A percentile compares a stretch with the other conserved stretches of the same genome.
Evolutionary conservation across 2,888 invertebrate species (phyloP).

Genomic region (Strigamia maritima): DNA sequence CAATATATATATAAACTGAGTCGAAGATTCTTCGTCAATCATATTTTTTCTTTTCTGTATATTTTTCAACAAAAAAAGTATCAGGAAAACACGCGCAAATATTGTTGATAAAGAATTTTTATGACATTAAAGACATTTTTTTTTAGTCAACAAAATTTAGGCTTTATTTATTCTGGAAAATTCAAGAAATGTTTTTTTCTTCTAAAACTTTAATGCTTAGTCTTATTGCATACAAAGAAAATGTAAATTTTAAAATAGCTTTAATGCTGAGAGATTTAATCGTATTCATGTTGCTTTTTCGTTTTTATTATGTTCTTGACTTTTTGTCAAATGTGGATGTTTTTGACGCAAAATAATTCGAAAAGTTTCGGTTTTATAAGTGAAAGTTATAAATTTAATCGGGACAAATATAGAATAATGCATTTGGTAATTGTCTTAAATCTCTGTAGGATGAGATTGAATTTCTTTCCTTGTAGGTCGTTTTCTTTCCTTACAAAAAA

Average conservation of each 20-base stretch:
- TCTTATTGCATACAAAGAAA: too few species aligned
- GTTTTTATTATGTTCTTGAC: too few species aligned
- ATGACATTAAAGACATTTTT: neutral
- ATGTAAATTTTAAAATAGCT: too few species aligned
- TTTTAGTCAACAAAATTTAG: neutral
- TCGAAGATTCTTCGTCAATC: conserved; percentile 13
- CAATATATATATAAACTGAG: neutral
- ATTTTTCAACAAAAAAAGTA: neutral
- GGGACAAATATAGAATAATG: neutral
- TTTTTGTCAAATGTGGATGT: too few species aligned
- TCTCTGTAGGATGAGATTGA: neutral
- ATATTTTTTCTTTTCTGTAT: neutral
- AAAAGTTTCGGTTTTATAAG: too few species aligned
- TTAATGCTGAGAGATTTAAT: too few species aligned
- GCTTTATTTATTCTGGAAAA: too few species aligned
- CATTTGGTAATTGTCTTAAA: conserved; percentile 4
- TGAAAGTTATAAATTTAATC: neutral
- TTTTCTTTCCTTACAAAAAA: neutral
- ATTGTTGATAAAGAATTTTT: neutral
- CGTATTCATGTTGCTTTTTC: too few species aligned
- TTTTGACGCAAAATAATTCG: too few species aligned
- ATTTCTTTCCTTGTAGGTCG: neutral
- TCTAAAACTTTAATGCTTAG: too few species aligned
- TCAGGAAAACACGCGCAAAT: neutral
- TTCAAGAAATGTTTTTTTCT: too few species aligned